A percentile compares a stretch with the other conserved stretches of the same genome.
These are phyloP conservation scores for Acipenser ruthenus DNA, from an alignment of 2,797 vertebrate species.

Conservation along the genomic window DNA sequence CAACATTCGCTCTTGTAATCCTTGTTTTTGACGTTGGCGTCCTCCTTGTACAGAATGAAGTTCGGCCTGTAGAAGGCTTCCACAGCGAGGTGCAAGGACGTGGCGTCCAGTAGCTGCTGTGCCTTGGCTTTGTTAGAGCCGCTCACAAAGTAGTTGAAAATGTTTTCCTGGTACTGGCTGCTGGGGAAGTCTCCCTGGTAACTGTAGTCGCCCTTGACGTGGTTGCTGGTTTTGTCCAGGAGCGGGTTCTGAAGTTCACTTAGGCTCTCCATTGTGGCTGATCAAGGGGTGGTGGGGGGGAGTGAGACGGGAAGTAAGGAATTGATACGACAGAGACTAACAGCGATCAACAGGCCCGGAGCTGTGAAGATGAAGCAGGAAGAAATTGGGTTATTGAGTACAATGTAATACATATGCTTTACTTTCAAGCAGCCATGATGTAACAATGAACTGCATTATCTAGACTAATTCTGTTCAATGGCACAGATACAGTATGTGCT, in stretches of 20 bases:
- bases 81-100: slow-evolving; percentile 80
- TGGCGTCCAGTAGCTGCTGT: slow-evolving; percentile 82
- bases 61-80: slow-evolving; percentile 79
- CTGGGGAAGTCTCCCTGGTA: slow-evolving; percentile 65
- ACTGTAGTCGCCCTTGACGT: slow-evolving; percentile 63
- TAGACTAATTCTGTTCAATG: no score
- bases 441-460: no score
- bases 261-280: slow-evolving; percentile 69
- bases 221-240: slow-evolving; percentile 63
- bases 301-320: background rate
- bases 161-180: slow-evolving; percentile 68
- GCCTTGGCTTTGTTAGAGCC: slow-evolving; percentile 57
- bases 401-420: no score
- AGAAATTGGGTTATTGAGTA: background rate
- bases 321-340: slow-evolving; percentile 25
- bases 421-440: no score
- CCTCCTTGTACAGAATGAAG: slow-evolving; percentile 76
- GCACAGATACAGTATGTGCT: no score
- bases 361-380: slow-evolving; percentile 28
- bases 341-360: slow-evolving; percentile 22
- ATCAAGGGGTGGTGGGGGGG: slow-evolving; percentile 17
- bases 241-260: slow-evolving; percentile 81
- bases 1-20: slow-evolving; percentile 76
- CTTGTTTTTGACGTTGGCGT: slow-evolving; percentile 65
- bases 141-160: slow-evolving; percentile 77